A percentile compares a stretch with the other conserved stretches of the same genome.
These are phyloP conservation scores for Tenrec ecaudatus DNA, from an alignment of 2,113 vertebrate genomes.

Conservation along the genomic window DNA sequence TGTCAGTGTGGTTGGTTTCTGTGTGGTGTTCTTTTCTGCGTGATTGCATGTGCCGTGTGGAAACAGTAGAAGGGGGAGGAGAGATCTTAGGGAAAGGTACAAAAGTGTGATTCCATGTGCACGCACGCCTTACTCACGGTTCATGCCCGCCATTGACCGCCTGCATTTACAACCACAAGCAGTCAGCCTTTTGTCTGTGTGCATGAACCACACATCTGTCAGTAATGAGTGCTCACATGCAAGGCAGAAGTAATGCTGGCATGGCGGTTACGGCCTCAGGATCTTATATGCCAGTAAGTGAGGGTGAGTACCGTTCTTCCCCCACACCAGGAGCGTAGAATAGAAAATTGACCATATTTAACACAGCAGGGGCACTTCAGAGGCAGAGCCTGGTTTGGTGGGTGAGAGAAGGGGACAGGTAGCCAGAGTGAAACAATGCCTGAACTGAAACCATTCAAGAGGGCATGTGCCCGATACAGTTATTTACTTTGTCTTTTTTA, in stretches of 20 bases:
- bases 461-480: neutral
- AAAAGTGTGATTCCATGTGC: neutral
- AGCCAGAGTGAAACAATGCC: neutral
- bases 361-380: slow-evolving; percentile 6
- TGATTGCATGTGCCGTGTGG: slow-evolving; percentile 5
- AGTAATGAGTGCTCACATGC: too few relatives aligned
- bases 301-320: neutral
- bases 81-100: slow-evolving; percentile 35
- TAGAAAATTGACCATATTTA: slow-evolving; percentile 41
- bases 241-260: too few relatives aligned
- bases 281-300: too few relatives aligned
- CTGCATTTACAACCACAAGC: too few relatives aligned
- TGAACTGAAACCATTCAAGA: neutral
- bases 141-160: too few relatives aligned
- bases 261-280: too few relatives aligned
- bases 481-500: slow-evolving; percentile 36
- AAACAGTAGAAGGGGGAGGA: neutral
- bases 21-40: neutral
- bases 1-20: too few relatives aligned
- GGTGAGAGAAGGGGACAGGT: neutral
- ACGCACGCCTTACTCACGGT: too few relatives aligned
- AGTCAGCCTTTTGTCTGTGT: too few relatives aligned
- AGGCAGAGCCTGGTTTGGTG: neutral
- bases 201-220: too few relatives aligned
- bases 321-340: neutral